Conservation (phyloP, 2,797 vertebrate genomes). For the Pipistrellus nathusii region DNA sequence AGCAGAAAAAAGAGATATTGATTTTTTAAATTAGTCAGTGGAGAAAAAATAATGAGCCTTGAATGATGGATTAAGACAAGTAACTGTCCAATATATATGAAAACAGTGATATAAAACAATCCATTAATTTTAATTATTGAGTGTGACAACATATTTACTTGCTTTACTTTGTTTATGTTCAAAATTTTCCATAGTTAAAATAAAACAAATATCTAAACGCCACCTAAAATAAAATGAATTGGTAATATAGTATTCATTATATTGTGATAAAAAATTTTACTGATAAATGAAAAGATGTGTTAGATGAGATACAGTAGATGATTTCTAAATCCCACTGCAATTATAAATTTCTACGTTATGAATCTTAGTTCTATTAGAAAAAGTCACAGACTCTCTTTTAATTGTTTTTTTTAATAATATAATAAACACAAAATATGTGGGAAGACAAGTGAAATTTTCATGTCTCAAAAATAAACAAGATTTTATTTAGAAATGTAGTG, state of each 20-base stretch:
- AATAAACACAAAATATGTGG: slow-evolving; percentile 32
- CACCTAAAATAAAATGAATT: background rate
- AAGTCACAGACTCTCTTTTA: slow-evolving; percentile 18
- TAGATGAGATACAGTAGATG: background rate
- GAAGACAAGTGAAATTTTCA: background rate
- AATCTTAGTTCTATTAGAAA: background rate
- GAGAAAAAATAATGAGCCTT: slow-evolving; percentile 39
- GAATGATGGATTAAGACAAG: slow-evolving; percentile 20
- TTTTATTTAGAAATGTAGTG: slow-evolving; percentile 50
- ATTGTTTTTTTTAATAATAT: background rate
- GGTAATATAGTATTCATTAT: background rate
- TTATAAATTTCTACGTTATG: background rate
- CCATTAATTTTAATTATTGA: background rate
- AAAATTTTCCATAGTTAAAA: background rate
- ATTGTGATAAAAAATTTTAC: background rate
- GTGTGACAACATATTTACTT: background rate
- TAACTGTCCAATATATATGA: background rate
- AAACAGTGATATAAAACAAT: background rate
- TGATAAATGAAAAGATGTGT: background rate
- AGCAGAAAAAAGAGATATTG: background rate
- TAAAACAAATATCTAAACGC: background rate
- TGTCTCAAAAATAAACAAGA: slow-evolving; percentile 10
- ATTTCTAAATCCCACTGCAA: background rate
- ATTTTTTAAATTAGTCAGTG: background rate
- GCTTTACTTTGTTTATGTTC: background rate